Base-by-base conservation (phyloP, 2,888 invertebrate species). In the Tortrix viridana region DNA sequence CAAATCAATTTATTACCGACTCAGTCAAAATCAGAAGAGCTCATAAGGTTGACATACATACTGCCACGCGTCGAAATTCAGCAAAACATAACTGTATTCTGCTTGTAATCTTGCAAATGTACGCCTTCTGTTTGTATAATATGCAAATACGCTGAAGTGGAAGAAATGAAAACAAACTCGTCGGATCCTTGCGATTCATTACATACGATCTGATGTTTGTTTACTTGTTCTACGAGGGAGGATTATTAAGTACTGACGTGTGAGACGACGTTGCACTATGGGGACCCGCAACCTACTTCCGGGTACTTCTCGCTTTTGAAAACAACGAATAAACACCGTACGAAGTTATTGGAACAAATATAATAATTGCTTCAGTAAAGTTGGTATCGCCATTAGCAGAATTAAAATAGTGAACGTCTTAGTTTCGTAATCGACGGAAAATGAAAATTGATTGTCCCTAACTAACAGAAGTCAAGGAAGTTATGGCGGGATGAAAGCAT, bases 371-470 rank as follows among this genome's bases (percentile, higher is more conserved):
- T 14, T 20, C 26, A 22, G 48, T 12, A 20, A 43, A 47, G 14
- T 18, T 32, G 19, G 56, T 50, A 50, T 19, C 44, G 16, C 56
- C 62, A 62, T 52, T 57, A 62, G 50, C 20, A 44, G 38, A 26
- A 62, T 57, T 62, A 52, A 57, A 62, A 52, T 52, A 47, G 50
- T 56, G 44, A 46, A 50, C 38, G 32, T 56, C 79, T 80, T 79
- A 83, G 79, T 79, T 79, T 76, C 79, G 79, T 87, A 85, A 89
- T 88, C 81, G 81, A 76, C 76, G 76, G 82, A 80, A 84, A 90
- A 91, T 89, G 88, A 89, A 88, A 91, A 91, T 89, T 90, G 90
- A 91, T 90, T 84, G 82, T 79, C 79, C 72, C 83, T 86, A 86
- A 89, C 88, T 85, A 87, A 86, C 87, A 89, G 87, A 89, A 89